Percentiles rank a stretch among this genome's conserved stretches.
These are phyloP conservation scores for Resseliella maxima DNA, from an alignment of 2,888 invertebrate genomes.

Conservation along the genomic window DNA sequence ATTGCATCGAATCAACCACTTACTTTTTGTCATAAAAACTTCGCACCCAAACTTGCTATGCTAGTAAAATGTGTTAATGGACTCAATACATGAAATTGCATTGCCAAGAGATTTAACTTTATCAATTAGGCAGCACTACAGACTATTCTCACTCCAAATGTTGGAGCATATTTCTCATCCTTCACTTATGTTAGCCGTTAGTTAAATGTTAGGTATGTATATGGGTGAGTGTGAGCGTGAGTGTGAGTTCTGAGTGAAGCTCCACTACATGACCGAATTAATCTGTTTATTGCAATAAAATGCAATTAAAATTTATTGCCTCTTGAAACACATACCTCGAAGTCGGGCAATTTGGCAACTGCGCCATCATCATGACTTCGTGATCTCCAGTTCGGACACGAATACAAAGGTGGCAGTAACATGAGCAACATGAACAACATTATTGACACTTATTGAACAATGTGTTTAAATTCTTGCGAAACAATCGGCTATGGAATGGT, in stretches of 20 bases:
- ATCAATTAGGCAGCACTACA: not conserved
- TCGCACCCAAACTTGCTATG: not conserved
- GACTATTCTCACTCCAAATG: no score
- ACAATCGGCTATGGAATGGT: not conserved
- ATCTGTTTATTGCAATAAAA: slow-evolving; percentile 51
- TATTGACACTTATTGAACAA: slow-evolving; percentile 45
- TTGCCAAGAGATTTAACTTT: slow-evolving; percentile 29
- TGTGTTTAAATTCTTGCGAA: slow-evolving; percentile 41
- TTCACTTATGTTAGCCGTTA: no score
- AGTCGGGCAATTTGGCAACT: not conserved
- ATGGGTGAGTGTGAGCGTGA: not conserved
- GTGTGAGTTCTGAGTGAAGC: not conserved
- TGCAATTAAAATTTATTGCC: slow-evolving; percentile 51
- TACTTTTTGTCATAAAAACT: not conserved
- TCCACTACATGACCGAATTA: slow-evolving; percentile 7
- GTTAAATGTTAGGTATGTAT: no score
- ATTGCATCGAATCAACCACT: not conserved
- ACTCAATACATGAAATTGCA: slow-evolving; percentile 38
- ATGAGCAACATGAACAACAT: slow-evolving; percentile 47
- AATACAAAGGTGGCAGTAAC: slow-evolving; percentile 26
- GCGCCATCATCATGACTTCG: slow-evolving; percentile 28
- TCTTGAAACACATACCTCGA: slow-evolving; percentile 18
- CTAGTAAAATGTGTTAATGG: slow-evolving; percentile 10
- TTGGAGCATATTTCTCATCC: no score
- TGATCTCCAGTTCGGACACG: not conserved